Evolutionary conservation across 1,140 invertebrate genomes (phyloP).

Genomic region (Hycleus phaleratus): DNA sequence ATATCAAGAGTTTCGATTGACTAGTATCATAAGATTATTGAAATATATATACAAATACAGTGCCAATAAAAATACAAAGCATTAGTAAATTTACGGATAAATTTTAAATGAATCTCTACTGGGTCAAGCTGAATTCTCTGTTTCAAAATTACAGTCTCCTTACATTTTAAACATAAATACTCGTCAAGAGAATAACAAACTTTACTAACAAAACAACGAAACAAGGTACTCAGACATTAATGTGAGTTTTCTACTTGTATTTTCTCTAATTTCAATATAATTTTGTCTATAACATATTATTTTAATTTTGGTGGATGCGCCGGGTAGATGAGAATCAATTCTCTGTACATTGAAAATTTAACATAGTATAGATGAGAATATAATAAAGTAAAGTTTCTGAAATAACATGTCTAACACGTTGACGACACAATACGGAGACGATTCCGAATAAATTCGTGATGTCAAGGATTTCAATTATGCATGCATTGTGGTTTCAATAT

Average conservation of each 20-base stretch:
- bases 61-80: not conserved
- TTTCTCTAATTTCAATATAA: not conserved
- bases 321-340: not conserved
- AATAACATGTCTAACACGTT: not conserved
- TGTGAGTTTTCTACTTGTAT: not conserved
- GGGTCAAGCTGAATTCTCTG: constrained; percentile 2
- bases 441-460: constrained; percentile 7
- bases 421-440: not conserved
- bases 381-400: not conserved
- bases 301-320: not conserved
- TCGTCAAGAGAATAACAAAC: not conserved
- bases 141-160: constrained; percentile 1
- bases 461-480: constrained; percentile 14
- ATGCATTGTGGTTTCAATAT: constrained; percentile 15
- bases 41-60: no score
- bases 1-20: no score
- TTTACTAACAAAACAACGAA: no score
- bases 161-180: not conserved
- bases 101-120: constrained; percentile 7
- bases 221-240: constrained; percentile 2
- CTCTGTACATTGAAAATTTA: not conserved
- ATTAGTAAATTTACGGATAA: constrained; percentile 10
- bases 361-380: not conserved
- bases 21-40: no score
- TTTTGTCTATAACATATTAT: not conserved